Percentiles rank a stretch among this genome's conserved stretches.
These are phyloP conservation scores for Lepidostoma basale DNA, from an alignment of 1,140 invertebrate genomes.

Conservation along the genomic window DNA sequence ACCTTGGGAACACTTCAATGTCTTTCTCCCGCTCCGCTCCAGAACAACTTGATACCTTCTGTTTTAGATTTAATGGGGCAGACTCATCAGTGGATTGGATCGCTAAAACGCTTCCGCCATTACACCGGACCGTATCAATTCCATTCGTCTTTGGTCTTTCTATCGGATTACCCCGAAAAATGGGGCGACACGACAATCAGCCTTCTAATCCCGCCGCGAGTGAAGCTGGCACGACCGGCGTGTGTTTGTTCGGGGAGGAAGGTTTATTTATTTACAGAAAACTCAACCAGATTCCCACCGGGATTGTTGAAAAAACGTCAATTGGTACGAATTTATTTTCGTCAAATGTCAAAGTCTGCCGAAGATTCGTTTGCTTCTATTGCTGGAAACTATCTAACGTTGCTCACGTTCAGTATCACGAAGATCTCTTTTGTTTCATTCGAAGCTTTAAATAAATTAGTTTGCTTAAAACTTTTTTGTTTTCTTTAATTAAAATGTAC, in stretches of 20 bases:
- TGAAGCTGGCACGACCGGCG: not conserved
- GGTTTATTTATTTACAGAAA: constrained; percentile 11
- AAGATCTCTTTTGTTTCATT: no score
- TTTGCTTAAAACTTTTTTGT: no score
- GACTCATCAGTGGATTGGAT: constrained; percentile 16
- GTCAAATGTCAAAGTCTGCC: not conserved
- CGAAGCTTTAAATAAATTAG: no score
- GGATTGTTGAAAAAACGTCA: not conserved
- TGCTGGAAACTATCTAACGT: no score
- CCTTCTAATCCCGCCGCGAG: not conserved
- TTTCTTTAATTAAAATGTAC: no score
- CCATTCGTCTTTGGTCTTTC: not conserved
- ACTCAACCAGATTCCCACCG: not conserved
- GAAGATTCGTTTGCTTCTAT: no score
- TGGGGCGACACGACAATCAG: constrained; percentile 6
- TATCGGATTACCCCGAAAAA: constrained; percentile 25
- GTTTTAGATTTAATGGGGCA: constrained; percentile 1
- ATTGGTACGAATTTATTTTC: not conserved
- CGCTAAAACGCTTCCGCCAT: constrained; percentile 24
- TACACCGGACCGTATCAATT: constrained; percentile 18
- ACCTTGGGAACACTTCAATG: no score
- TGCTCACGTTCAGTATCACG: no score
- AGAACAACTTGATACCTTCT: constrained; percentile 9
- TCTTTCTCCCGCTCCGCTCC: no score
- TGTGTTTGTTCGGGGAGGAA: constrained; percentile 7